Percentiles rank a stretch among this genome's conserved stretches.
These are phyloP conservation scores for Epicauta chinensis DNA, from an alignment of 1,140 invertebrate species.

Conservation along the genomic window DNA sequence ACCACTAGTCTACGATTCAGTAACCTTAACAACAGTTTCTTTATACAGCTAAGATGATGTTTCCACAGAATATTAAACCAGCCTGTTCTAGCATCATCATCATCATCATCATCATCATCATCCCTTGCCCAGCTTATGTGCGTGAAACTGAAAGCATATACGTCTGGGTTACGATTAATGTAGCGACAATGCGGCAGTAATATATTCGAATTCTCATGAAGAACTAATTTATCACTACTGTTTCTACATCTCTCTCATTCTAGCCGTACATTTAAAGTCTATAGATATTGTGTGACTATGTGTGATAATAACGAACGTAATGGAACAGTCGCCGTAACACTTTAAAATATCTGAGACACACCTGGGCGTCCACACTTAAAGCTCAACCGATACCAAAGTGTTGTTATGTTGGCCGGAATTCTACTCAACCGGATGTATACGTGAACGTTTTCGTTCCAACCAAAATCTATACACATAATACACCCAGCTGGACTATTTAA, in stretches of 20 bases:
- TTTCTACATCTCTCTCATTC: too few relatives aligned
- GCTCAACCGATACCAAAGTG: slow-evolving; percentile 13
- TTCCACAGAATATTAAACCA: too few relatives aligned
- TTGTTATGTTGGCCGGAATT: too few relatives aligned
- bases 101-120: too few relatives aligned
- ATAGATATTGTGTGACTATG: neutral
- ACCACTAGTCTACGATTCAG: too few relatives aligned
- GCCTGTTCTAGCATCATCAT: too few relatives aligned
- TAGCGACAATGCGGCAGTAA: slow-evolving; percentile 35
- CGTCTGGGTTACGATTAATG: slow-evolving; percentile 33
- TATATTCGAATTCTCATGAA: slow-evolving; percentile 22
- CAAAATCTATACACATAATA: too few relatives aligned
- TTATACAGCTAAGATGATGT: neutral
- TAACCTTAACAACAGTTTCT: slow-evolving; percentile 7
- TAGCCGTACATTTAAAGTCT: too few relatives aligned
- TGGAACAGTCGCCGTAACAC: slow-evolving; percentile 25
- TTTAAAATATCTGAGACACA: slow-evolving; percentile 23
- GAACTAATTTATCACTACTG: slow-evolving; percentile 22
- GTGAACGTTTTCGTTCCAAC: neutral
- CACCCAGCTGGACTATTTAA: neutral
- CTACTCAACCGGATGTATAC: neutral
- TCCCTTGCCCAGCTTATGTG: neutral
- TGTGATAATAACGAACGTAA: slow-evolving; percentile 21
- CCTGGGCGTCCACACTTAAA: slow-evolving; percentile 24
- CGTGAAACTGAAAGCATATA: slow-evolving; percentile 18